Conservation (phyloP, 2,888 invertebrate genomes). For the Aplocera efformata region DNA sequence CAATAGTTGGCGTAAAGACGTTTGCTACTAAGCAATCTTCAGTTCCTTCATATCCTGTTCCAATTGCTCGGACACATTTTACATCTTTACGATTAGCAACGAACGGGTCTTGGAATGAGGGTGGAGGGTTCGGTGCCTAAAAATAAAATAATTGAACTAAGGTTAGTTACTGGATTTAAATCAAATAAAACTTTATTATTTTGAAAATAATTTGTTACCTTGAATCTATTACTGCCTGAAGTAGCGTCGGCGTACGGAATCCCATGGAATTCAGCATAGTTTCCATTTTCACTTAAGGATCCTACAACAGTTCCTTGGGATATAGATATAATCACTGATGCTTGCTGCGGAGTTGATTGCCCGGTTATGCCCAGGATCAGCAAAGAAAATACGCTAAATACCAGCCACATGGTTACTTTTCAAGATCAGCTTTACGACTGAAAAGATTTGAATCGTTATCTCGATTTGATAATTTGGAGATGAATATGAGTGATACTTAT, state of each 20-base stretch:
- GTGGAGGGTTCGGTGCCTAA: slow-evolving; percentile 63
- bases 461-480: slow-evolving; percentile 31
- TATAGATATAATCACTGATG: slow-evolving; percentile 44
- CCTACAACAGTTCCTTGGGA: slow-evolving; percentile 56
- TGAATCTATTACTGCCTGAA: slow-evolving; percentile 58
- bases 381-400: slow-evolving; percentile 29
- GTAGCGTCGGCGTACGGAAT: slow-evolving; percentile 69
- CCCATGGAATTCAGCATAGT: slow-evolving; percentile 56
- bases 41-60: slow-evolving; percentile 59
- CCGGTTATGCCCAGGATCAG: slow-evolving; percentile 29
- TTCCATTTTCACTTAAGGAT: slow-evolving; percentile 38
- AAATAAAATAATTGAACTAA: slow-evolving; percentile 1
- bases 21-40: slow-evolving; percentile 66
- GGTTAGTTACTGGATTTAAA: no score
- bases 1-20: slow-evolving; percentile 48
- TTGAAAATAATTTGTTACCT: no score
- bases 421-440: slow-evolving; percentile 33
- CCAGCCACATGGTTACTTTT: slow-evolving; percentile 42
- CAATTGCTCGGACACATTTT: slow-evolving; percentile 57
- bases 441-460: slow-evolving; percentile 19
- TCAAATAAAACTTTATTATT: no score
- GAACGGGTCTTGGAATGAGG: slow-evolving; percentile 49
- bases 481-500: background rate
- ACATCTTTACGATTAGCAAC: slow-evolving; percentile 51
- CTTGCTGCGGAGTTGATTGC: slow-evolving; percentile 23